phyloP scores from a whole-genome alignment of 2,113 vertebrate species.

The Ariopsis seemanni region DNA sequence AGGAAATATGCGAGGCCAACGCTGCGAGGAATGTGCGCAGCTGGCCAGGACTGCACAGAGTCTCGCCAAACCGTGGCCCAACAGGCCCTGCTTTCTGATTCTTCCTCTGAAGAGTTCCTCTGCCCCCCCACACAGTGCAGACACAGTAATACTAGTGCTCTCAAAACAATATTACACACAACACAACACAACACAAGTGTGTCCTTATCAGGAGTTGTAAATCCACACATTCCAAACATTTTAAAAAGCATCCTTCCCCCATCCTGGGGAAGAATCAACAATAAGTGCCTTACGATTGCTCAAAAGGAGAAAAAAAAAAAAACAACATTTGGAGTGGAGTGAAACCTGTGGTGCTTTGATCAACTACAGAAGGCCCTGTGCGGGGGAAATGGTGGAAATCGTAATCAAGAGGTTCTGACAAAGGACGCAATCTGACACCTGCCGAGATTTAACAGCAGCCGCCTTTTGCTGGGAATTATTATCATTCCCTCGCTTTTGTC shows the following conservation, averaged over 20 bases:
- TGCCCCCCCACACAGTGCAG: background rate
- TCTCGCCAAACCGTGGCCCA: conserved; percentile 32
- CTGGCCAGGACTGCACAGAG: conserved; percentile 24
- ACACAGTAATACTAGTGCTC: background rate
- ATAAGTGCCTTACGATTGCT: background rate
- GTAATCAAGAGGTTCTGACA: conserved; percentile 44
- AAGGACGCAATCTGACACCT: conserved; percentile 44
- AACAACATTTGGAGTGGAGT: conserved; percentile 27
- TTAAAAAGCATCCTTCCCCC: background rate
- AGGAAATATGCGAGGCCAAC: conserved; percentile 46
- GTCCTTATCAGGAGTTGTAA: background rate
- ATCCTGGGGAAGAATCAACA: background rate
- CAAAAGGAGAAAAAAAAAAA: background rate
- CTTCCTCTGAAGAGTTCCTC: conserved; percentile 5
- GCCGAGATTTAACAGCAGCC: conserved; percentile 33
- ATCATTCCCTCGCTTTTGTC: conserved; percentile 37
- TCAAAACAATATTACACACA: conserved; percentile 13
- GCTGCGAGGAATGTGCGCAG: conserved; percentile 21
- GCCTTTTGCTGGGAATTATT: conserved; percentile 31
- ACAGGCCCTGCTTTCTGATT: background rate
- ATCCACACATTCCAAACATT: conserved; percentile 7
- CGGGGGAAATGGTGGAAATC: conserved; percentile 45
- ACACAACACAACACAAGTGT: background rate
- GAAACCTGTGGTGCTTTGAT: conserved; percentile 46
- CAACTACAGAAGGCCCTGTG: conserved; percentile 29